Evolutionary conservation across 2,113 vertebrate species (phyloP).

Genomic region (Sebastes schlegelii): DNA sequence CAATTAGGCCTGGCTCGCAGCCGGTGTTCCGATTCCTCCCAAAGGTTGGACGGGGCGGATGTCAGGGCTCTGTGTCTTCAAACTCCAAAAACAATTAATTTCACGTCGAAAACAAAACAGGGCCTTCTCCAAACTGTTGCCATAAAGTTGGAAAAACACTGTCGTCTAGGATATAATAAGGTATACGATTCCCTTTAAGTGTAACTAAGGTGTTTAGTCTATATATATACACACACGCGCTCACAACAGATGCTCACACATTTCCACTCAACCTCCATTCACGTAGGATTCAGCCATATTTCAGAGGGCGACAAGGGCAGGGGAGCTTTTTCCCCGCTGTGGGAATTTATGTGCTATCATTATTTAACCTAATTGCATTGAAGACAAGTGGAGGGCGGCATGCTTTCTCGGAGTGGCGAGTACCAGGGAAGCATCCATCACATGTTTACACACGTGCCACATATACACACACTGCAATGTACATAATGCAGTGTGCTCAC

Average conservation of each 20-base stretch:
- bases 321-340: constrained; percentile 58
- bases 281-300: constrained; percentile 58
- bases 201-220: too few relatives aligned
- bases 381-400: constrained; percentile 74
- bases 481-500: constrained; percentile 30
- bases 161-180: too few relatives aligned
- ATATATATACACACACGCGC: not conserved
- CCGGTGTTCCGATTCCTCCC: not conserved
- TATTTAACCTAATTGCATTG: constrained; percentile 80
- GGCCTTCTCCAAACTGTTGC: not conserved
- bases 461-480: constrained; percentile 15
- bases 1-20: constrained; percentile 14
- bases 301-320: constrained; percentile 70
- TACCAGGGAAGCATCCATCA: constrained; percentile 63
- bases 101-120: not conserved
- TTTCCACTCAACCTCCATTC: constrained; percentile 48
- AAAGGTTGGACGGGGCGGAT: not conserved
- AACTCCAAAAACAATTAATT: not conserved
- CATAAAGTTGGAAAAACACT: not conserved
- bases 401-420: constrained; percentile 55
- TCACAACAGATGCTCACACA: constrained; percentile 13
- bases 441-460: constrained; percentile 26
- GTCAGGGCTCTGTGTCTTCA: not conserved
- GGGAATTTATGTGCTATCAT: constrained; percentile 75
- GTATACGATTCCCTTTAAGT: not conserved